phyloP scores from a whole-genome alignment of 2,113 vertebrate genomes.

The Petromus typicus region DNA sequence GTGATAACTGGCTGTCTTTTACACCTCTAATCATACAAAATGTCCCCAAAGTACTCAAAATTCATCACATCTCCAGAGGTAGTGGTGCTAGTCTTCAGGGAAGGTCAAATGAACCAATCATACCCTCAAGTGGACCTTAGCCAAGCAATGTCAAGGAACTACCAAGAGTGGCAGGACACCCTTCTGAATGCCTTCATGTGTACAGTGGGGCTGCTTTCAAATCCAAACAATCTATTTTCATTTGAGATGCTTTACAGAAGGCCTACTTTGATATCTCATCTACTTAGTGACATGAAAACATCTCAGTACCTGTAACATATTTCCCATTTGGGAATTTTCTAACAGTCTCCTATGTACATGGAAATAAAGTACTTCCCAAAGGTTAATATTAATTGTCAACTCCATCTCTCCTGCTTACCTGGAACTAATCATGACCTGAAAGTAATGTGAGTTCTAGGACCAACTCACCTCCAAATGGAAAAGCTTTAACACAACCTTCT shows the following conservation, averaged over 20 bases:
- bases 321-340: not conserved
- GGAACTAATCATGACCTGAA: not conserved
- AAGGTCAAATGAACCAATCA: not conserved
- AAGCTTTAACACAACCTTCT: not conserved
- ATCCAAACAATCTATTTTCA: not conserved
- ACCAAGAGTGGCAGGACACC: not conserved
- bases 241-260: not conserved
- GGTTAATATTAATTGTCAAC: not conserved
- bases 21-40: not conserved
- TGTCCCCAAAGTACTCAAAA: not conserved
- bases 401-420: not conserved
- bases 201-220: not conserved
- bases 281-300: not conserved
- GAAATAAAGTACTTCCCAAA: not conserved
- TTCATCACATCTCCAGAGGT: no score
- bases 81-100: not conserved
- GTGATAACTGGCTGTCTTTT: not conserved
- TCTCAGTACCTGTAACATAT: not conserved
- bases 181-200: not conserved
- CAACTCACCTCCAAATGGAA: not conserved
- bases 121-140: not conserved
- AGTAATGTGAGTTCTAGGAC: not conserved
- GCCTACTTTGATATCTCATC: not conserved
- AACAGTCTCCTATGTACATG: not conserved
- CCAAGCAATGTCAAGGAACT: not conserved